Conservation (phyloP, 2,113 vertebrate genomes). For the Actenoides hombroni region DNA sequence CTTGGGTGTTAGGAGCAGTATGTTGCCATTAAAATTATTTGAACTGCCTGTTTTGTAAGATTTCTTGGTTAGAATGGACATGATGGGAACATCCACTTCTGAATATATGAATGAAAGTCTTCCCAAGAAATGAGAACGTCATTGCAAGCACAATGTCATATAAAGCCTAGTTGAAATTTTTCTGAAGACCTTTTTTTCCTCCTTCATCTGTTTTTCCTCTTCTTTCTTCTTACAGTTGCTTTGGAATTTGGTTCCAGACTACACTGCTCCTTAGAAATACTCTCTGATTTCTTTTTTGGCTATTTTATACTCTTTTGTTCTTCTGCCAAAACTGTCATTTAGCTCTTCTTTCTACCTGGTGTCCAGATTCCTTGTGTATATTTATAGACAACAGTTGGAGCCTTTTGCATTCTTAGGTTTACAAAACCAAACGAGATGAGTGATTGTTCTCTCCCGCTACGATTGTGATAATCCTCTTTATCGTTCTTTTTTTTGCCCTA, state of each 20-base stretch:
- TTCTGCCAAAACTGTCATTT: background rate
- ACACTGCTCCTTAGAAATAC: background rate
- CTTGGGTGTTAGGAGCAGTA: background rate
- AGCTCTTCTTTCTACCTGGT: background rate
- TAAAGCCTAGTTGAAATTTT: background rate
- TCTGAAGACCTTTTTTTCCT: background rate
- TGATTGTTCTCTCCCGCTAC: background rate
- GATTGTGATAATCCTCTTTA: background rate
- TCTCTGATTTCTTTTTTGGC: background rate
- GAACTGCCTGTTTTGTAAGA: background rate
- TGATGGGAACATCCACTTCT: background rate
- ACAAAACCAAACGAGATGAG: background rate
- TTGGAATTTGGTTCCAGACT: background rate
- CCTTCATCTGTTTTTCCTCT: background rate
- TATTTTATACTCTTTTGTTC: background rate
- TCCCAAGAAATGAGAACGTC: background rate
- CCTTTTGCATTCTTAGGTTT: background rate
- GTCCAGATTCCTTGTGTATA: background rate
- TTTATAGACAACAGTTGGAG: background rate
- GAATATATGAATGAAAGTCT: background rate
- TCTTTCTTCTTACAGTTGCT: background rate
- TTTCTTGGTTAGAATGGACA: background rate
- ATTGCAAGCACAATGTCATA: background rate
- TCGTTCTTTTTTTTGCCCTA: background rate
- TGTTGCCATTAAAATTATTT: background rate